Base-by-base conservation (phyloP, 2,113 vertebrate genomes). In the Phyllopteryx taeniolatus region DNA sequence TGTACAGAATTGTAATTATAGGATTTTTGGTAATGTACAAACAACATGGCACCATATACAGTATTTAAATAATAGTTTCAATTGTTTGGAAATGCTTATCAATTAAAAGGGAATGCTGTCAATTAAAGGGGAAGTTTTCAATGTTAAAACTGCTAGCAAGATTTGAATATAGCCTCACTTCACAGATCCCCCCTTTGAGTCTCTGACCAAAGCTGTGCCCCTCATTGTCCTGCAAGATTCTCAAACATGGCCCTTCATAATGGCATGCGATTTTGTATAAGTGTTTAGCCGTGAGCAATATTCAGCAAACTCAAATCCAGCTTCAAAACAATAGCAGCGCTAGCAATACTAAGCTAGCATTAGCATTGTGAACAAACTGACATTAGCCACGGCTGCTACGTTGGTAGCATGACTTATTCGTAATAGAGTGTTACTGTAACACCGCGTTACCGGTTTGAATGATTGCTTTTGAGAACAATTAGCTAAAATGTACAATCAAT, bases 1-100 rank as follows among this genome's bases (percentile, higher is more conserved):
- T 80, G 65, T 54, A 22, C 31, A 19, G 59, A 61, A 61, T 19
- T 72, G 27, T 72, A 71, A 63, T 65, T 67, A 60, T 57, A 33
- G 12, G 19, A 67, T 67, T 70, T 63, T 35, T 57, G 54, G 62
- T 27, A 2, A 31, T 35, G 33, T 61, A 33, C 33, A 66, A 47
- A 66, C 3, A 27, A 27, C 11, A 27, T 20, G 14, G 7, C 31
- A 14, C n/a, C 27, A 8, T 46, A 2, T 46, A 39, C 35, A 39
- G 3, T 39, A 8, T 47, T 47, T 63, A 11, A 11, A 10, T 60
- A 56, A 56, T 9, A 8, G 20, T 9, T 19, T 56, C 53, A 22
- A 22, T n/a, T 22, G 49, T 53, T 53, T 53, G 49, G 19, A 53
- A 53, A 19, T 2, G 15, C 7, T 53, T 20, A 20, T 53, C 5